Conservation (phyloP, 2,888 invertebrate genomes). For the Tinea semifulvella region DNA sequence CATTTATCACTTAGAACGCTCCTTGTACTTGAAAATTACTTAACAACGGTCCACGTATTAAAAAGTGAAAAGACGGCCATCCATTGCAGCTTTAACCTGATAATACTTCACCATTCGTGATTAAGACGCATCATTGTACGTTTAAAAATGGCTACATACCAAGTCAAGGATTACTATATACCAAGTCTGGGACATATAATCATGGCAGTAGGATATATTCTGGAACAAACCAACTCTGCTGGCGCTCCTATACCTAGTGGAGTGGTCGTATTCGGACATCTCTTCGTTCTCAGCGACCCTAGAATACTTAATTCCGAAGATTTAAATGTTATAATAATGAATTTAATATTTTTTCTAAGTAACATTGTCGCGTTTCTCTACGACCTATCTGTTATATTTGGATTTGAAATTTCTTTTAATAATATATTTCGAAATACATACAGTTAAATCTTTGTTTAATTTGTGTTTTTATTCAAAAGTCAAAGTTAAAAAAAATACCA, state of each 20-base stretch:
- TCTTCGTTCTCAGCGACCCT: conserved; percentile 39
- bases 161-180: conserved; percentile 29
- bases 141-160: too few species aligned
- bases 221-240: conserved; percentile 37
- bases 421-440: background rate
- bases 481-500: background rate
- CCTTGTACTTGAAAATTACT: too few species aligned
- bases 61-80: too few species aligned
- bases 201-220: conserved; percentile 46
- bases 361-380: conserved; percentile 41
- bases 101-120: too few species aligned
- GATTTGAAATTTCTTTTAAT: background rate
- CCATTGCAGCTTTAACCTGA: too few species aligned
- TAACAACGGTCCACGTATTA: too few species aligned
- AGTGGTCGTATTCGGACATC: conserved; percentile 42
- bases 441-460: background rate
- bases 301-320: conserved; percentile 28
- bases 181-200: conserved; percentile 42
- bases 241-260: conserved; percentile 44
- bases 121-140: too few species aligned
- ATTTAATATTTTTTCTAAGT: conserved; percentile 36
- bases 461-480: background rate
- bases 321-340: conserved; percentile 33
- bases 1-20: too few species aligned
- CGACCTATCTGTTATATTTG: conserved; percentile 29